A percentile compares a stretch with the other conserved stretches of the same genome.
Evolutionary conservation across 2,888 invertebrate genomes (phyloP).

Genomic region (Prenolepis imparis): DNA sequence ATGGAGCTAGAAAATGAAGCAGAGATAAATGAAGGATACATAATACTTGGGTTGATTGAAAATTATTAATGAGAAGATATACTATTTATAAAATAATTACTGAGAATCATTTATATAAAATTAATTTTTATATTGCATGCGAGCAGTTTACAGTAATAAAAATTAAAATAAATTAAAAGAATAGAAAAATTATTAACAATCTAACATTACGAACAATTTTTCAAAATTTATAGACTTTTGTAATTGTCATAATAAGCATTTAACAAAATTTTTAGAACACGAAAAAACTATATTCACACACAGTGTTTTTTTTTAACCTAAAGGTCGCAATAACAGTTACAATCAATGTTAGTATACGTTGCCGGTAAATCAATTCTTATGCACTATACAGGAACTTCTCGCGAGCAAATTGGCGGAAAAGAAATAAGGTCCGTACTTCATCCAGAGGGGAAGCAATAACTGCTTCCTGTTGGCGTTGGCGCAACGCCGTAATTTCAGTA

Average conservation of each 20-base stretch:
- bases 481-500: constrained; percentile 49
- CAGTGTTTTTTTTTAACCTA: neutral
- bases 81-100: neutral
- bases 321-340: neutral
- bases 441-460: constrained; percentile 44
- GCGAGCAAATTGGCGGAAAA: constrained; percentile 46
- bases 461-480: constrained; percentile 50
- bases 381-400: constrained; percentile 19
- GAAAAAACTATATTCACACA: neutral
- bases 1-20: neutral
- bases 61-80: neutral
- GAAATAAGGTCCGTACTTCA: constrained; percentile 34
- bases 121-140: neutral
- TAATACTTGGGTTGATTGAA: neutral
- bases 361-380: constrained; percentile 35
- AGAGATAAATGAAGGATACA: neutral
- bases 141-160: neutral
- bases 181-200: neutral
- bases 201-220: neutral
- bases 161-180: neutral
- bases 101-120: neutral
- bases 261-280: neutral
- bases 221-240: neutral
- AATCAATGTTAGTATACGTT: neutral
- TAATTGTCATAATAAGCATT: neutral